phyloP scores from a whole-genome alignment of 2,113 vertebrate genomes.

The Takifugu flavidus region DNA sequence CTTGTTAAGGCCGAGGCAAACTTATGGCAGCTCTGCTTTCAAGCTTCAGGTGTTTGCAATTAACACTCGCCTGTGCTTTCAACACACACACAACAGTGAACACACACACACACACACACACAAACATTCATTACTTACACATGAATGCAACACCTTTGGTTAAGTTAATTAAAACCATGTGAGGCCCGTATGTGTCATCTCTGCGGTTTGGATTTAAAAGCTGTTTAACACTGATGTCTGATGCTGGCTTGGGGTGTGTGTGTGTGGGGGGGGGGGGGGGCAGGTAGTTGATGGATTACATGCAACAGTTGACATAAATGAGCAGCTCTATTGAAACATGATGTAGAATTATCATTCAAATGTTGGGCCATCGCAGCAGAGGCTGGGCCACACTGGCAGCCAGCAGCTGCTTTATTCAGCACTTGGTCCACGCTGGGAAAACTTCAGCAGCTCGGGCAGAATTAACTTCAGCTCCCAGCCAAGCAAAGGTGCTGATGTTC shows the following conservation, averaged over 20 bases:
- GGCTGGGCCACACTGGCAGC: too few species aligned
- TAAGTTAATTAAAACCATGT: slow-evolving; percentile 57
- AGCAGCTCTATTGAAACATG: neutral
- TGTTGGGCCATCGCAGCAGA: too few species aligned
- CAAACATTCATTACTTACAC: slow-evolving; percentile 33
- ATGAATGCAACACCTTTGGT: slow-evolving; percentile 53
- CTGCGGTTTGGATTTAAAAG: slow-evolving; percentile 51
- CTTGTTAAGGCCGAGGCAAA: slow-evolving; percentile 32
- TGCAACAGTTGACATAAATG: neutral
- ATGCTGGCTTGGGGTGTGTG: neutral
- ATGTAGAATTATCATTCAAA: too few species aligned
- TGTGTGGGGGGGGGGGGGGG: too few species aligned
- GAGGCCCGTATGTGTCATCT: slow-evolving; percentile 48
- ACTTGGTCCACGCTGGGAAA: too few species aligned
- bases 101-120: slow-evolving; percentile 18
- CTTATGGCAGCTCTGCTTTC: slow-evolving; percentile 41
- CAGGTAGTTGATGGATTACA: too few species aligned
- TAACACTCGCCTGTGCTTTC: slow-evolving; percentile 49
- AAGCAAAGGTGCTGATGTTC: too few species aligned
- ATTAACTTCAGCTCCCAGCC: too few species aligned
- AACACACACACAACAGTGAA: slow-evolving; percentile 27
- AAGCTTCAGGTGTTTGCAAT: slow-evolving; percentile 71
- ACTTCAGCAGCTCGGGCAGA: too few species aligned
- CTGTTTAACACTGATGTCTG: slow-evolving; percentile 38
- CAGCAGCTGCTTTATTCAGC: too few species aligned